Conservation (phyloP, 2,888 invertebrate genomes). For the Dryobotodes eremita region DNA sequence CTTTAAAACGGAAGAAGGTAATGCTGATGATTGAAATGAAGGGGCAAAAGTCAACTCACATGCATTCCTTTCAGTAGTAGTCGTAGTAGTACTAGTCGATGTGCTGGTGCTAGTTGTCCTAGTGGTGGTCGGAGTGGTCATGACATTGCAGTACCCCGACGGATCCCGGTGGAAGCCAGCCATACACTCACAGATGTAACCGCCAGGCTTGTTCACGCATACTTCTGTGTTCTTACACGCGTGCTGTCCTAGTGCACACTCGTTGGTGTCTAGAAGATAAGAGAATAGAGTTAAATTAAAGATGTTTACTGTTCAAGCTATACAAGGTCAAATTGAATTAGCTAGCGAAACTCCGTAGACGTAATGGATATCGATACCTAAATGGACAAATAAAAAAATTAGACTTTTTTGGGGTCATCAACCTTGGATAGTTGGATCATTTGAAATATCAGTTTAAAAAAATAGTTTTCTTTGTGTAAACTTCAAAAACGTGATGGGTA, state of each 20-base stretch:
- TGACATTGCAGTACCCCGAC: conserved; percentile 79
- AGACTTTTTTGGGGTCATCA: no score
- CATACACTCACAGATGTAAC: conserved; percentile 95
- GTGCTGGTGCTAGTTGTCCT: conserved; percentile 67
- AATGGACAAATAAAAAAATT: no score
- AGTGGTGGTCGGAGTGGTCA: conserved; percentile 64
- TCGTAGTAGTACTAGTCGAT: conserved; percentile 61
- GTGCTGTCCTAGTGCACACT: conserved; percentile 91
- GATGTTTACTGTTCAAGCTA: no score
- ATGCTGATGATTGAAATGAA: not conserved
- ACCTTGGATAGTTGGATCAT: no score
- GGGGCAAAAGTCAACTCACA: conserved; percentile 47
- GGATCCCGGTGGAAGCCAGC: conserved; percentile 93
- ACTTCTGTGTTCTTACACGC: conserved; percentile 74
- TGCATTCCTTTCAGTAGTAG: conserved; percentile 58
- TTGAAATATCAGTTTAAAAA: no score
- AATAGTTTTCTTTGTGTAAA: no score
- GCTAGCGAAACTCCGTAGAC: no score
- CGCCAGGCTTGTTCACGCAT: conserved; percentile 91
- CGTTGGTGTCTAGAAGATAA: conserved; percentile 92
- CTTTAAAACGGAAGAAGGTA: not conserved
- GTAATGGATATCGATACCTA: no score
- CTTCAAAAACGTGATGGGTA: no score
- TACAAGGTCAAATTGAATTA: no score
- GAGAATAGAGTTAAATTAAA: not conserved